Evolutionary conservation across 2,113 vertebrate genomes (phyloP).

Genomic region (Corythaixoides concolor): DNA sequence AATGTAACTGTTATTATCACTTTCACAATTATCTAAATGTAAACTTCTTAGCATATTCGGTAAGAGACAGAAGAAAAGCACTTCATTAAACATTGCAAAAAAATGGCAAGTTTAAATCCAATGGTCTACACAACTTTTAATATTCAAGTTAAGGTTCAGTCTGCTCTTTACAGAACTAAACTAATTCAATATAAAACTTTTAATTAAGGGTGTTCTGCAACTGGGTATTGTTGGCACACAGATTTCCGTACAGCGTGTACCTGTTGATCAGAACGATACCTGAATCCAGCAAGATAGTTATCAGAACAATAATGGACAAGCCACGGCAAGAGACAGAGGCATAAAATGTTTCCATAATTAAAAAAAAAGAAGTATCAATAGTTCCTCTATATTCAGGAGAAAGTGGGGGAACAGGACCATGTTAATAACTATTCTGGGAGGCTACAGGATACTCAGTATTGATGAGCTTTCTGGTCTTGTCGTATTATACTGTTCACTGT

Average conservation of each 20-base stretch:
- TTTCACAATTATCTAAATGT: not conserved
- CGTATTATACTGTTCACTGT: not conserved
- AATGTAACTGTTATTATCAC: not conserved
- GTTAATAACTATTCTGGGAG: not conserved
- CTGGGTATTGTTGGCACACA: not conserved
- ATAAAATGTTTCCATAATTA: slow-evolving; percentile 7
- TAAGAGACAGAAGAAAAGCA: not conserved
- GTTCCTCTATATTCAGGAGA: not conserved
- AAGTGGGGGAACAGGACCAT: not conserved
- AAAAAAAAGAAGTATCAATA: not conserved
- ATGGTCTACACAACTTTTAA: not conserved
- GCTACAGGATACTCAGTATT: not conserved
- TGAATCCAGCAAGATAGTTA: not conserved
- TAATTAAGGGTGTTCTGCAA: slow-evolving; percentile 9
- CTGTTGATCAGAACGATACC: not conserved
- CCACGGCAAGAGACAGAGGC: not conserved
- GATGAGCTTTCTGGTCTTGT: not conserved
- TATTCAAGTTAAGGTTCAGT: not conserved
- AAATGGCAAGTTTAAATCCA: not conserved
- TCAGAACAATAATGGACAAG: slow-evolving; percentile 1
- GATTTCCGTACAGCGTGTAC: not conserved
- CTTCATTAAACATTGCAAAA: not conserved
- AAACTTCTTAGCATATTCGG: not conserved
- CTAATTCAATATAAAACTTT: slow-evolving; percentile 33
- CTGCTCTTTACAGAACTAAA: not conserved